Evolutionary conservation across 2,888 invertebrate species (phyloP).

Genomic region (Carcina quercana): DNA sequence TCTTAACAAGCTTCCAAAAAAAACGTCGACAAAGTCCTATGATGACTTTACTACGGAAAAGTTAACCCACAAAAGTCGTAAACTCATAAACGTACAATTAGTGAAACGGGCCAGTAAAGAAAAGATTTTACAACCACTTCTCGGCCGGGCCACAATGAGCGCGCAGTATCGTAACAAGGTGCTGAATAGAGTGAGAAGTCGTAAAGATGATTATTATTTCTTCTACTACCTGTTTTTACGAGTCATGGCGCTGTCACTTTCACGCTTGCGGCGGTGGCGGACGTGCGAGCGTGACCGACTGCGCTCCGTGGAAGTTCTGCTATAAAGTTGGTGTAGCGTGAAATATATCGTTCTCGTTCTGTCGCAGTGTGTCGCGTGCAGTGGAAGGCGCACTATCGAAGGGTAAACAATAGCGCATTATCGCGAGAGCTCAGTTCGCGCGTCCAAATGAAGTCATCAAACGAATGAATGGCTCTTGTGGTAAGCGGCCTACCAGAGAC

Average conservation of each 20-base stretch:
- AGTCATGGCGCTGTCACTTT: constrained; percentile 51
- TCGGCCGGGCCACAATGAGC: constrained; percentile 70
- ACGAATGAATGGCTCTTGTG: constrained; percentile 64
- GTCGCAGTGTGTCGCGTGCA: constrained; percentile 63
- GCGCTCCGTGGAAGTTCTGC: constrained; percentile 43
- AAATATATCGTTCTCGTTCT: constrained; percentile 48
- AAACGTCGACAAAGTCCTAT: constrained; percentile 50
- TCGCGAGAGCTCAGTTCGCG: constrained; percentile 66
- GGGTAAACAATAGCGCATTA: constrained; percentile 74
- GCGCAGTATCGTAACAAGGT: constrained; percentile 74
- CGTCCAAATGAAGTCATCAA: constrained; percentile 73
- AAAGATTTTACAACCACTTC: constrained; percentile 74
- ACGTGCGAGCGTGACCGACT: constrained; percentile 45
- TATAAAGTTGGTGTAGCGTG: constrained; percentile 35
- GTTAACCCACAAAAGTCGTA: constrained; percentile 68
- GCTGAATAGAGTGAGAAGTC: constrained; percentile 77
- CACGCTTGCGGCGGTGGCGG: constrained; percentile 25
- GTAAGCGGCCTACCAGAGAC: constrained; percentile 58
- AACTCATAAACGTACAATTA: constrained; percentile 75
- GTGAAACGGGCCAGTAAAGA: constrained; percentile 72
- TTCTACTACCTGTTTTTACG: constrained; percentile 76
- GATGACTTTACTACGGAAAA: constrained; percentile 60
- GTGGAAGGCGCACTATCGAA: constrained; percentile 68
- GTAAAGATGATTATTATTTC: constrained; percentile 77
- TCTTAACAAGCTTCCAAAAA: too few relatives aligned